phyloP scores from a whole-genome alignment of 2,797 vertebrate species.

The Poeciliopsis presidionis region DNA sequence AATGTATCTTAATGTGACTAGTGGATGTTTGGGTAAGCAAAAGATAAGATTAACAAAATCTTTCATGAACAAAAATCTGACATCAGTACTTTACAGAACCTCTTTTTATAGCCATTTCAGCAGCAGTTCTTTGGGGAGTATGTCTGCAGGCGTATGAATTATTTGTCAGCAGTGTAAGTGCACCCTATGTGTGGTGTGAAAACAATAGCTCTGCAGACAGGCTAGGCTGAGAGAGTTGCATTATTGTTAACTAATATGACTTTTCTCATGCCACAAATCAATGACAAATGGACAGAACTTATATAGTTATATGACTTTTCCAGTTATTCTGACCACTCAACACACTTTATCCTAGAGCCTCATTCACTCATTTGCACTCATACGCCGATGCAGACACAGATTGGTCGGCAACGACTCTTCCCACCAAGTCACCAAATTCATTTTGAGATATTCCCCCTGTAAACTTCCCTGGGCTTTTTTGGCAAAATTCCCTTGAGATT shows the following conservation, averaged over 20 bases:
- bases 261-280: not conserved
- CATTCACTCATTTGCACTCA: too few species aligned
- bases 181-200: not conserved
- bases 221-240: not conserved
- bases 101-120: not conserved
- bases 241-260: not conserved
- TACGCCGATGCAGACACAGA: too few species aligned
- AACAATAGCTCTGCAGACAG: not conserved
- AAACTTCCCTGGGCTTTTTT: not conserved
- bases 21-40: not conserved
- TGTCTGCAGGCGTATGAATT: not conserved
- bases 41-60: not conserved
- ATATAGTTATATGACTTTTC: too few species aligned
- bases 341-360: too few species aligned
- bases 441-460: not conserved
- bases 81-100: not conserved
- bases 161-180: not conserved
- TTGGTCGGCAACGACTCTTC: too few species aligned
- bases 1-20: not conserved
- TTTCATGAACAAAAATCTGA: not conserved
- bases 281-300: too few species aligned
- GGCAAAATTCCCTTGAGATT: slow-evolving; percentile 5
- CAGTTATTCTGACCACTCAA: too few species aligned
- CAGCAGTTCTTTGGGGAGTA: not conserved
- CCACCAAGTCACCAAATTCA: not conserved